Evolutionary conservation across 1,140 invertebrate species (phyloP), one percentile per base, ranked within the genome.

Genomic region (Cyclina sinensis): DNA sequence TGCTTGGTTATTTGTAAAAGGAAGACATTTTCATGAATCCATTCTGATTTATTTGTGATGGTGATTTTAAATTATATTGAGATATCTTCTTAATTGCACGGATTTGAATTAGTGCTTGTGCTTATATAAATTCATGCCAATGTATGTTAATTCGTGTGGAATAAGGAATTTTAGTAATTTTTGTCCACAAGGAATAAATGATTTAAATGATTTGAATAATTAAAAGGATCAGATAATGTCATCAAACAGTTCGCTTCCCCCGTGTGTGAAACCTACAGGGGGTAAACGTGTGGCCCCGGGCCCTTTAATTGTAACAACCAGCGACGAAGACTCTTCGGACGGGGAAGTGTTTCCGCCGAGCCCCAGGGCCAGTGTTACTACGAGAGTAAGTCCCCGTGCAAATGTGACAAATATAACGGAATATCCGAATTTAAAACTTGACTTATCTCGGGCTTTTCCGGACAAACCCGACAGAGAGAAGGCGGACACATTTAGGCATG

Each of bases 401-500:
- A 80, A 81, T 37, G 65, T 39, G 21, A 73, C 80, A 7, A 57
- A 80, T 37, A 54, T 48, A 24, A 86, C 76, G 14, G 80, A 88
- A 3, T 62, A 68, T n/a, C 81, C 85, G n/a, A 51, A 35, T 80
- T 80, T 81, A 27, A 80, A 80, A 39, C 54, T 95, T 97, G 85
- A 97, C 0, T 99, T 98, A 95, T 98, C 99, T 93, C 96, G 98
- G 54, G 97, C 97, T 88, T 96, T 99, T 87, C 98, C 98, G 0
- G 98, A 99, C 93, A 98, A 68, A 27, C 5, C 30, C 16, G 27
- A 85, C 16, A 59, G 14, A n/a, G 70, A 65, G 16, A 65, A 35
- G 21, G 32, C 51, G 0, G 82, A 89, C 11, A 51, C 78, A 11
- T 37, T 37, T 37, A 51, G 68, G 81, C 81, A 84, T 79, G 84